phyloP scores from a whole-genome alignment of 2,888 invertebrate genomes.

The Cylindroiulus punctatus region DNA sequence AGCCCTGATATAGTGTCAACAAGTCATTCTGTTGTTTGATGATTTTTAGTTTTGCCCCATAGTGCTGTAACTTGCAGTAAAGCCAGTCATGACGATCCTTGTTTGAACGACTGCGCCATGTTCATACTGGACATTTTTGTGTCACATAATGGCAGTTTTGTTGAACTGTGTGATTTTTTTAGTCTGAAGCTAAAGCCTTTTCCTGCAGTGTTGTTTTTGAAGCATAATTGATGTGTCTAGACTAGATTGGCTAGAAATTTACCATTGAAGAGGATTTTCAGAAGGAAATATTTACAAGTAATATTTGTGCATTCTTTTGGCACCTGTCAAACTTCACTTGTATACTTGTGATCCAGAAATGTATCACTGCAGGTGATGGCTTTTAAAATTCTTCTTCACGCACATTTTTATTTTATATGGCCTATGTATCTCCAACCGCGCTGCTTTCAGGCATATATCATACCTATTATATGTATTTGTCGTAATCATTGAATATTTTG shows the following conservation, averaged over 20 bases:
- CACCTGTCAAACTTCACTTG: background rate
- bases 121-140: background rate
- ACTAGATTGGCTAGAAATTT: too few species aligned
- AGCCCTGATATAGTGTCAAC: background rate
- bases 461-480: constrained; percentile 42
- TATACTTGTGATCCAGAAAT: background rate
- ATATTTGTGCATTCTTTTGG: background rate
- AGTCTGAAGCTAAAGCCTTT: background rate
- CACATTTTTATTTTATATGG: constrained; percentile 13
- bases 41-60: background rate
- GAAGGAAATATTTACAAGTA: background rate
- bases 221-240: background rate
- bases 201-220: background rate
- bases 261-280: too few species aligned
- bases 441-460: constrained; percentile 34
- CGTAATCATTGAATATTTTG: constrained; percentile 12
- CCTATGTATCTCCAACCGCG: background rate
- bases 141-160: background rate
- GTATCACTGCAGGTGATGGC: background rate
- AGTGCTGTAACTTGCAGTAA: background rate
- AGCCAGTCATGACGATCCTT: background rate
- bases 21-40: background rate
- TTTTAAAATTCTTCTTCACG: background rate
- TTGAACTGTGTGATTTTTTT: background rate
- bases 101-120: background rate